Percentiles rank a stretch among this genome's conserved stretches.
These are phyloP conservation scores for Phenganax subtilis DNA, from an alignment of 92 coral and sea anemone species.

Conservation along the genomic window DNA sequence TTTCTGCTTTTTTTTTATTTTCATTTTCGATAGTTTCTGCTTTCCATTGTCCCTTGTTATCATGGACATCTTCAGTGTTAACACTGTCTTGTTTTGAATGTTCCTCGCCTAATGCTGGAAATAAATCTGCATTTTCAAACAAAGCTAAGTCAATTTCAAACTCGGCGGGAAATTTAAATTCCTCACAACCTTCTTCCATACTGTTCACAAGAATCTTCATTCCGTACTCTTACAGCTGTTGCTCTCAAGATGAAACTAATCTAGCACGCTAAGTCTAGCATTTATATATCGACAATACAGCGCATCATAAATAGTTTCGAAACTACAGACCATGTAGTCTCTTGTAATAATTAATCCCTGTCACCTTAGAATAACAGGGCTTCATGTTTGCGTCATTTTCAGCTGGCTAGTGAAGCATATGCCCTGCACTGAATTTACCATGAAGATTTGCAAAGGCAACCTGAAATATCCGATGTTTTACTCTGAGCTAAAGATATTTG, in stretches of 20 bases:
- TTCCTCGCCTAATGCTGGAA: conserved; percentile 18
- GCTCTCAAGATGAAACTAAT: no score
- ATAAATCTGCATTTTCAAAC: conserved; percentile 18
- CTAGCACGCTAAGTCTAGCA: no score
- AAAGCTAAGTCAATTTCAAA: conserved; percentile 9
- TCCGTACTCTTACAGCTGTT: no score
- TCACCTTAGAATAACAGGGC: not conserved
- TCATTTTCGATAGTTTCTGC: not conserved
- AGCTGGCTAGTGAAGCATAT: no score
- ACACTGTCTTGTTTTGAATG: not conserved
- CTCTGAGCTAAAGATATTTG: no score
- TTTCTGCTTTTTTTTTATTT: not conserved
- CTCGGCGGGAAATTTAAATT: not conserved
- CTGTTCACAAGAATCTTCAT: conserved; percentile 13
- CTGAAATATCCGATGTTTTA: no score
- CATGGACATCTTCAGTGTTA: not conserved
- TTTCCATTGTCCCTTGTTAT: not conserved
- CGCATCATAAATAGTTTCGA: not conserved
- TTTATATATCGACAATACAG: not conserved
- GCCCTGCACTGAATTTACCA: no score
- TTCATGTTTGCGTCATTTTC: not conserved
- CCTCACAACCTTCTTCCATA: not conserved
- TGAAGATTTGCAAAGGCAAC: no score
- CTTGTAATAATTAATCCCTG: conserved; percentile 10
- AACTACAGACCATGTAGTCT: not conserved